These are phyloP conservation scores for Mythimna lalbum DNA, from an alignment of 2,888 invertebrate genomes.

Conservation along the genomic window DNA sequence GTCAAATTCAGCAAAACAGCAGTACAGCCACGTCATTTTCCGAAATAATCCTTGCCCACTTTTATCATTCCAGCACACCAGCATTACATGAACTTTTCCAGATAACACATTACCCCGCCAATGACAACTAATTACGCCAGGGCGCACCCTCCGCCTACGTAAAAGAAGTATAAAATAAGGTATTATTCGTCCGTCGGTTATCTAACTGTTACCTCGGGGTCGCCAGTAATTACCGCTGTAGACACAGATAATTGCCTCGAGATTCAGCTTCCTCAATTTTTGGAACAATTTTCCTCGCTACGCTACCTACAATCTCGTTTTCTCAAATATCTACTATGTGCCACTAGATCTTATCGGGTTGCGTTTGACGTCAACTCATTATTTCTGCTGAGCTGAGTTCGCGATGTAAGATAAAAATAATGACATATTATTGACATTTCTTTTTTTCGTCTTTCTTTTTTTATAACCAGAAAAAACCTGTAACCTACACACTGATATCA, in stretches of 20 bases:
- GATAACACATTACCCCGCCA: constrained; percentile 47
- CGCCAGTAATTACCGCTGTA: constrained; percentile 78
- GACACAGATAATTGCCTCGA: constrained; percentile 79
- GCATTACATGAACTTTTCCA: constrained; percentile 21
- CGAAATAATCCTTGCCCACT: background rate
- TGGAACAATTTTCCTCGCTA: constrained; percentile 66
- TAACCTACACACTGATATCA: background rate
- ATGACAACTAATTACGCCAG: constrained; percentile 56
- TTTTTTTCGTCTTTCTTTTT: constrained; percentile 4
- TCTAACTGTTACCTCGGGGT: constrained; percentile 71
- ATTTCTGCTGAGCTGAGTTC: constrained; percentile 31
- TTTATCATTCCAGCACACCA: background rate
- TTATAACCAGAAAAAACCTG: too few relatives aligned
- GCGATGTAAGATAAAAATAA: constrained; percentile 37
- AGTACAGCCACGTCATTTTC: background rate
- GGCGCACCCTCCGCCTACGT: constrained; percentile 30
- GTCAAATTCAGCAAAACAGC: too few relatives aligned
- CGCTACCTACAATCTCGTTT: constrained; percentile 40
- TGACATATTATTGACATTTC: constrained; percentile 19
- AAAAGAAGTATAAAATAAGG: constrained; percentile 47
- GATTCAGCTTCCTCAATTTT: constrained; percentile 73
- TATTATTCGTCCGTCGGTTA: constrained; percentile 69
- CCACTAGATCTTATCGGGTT: constrained; percentile 40
- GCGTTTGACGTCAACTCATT: constrained; percentile 44
- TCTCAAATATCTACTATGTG: constrained; percentile 37